Percentiles rank a stretch among this genome's conserved stretches.
Evolutionary conservation across 1,140 invertebrate species (phyloP).

Genomic region (Diachasmimorpha longicaudata): DNA sequence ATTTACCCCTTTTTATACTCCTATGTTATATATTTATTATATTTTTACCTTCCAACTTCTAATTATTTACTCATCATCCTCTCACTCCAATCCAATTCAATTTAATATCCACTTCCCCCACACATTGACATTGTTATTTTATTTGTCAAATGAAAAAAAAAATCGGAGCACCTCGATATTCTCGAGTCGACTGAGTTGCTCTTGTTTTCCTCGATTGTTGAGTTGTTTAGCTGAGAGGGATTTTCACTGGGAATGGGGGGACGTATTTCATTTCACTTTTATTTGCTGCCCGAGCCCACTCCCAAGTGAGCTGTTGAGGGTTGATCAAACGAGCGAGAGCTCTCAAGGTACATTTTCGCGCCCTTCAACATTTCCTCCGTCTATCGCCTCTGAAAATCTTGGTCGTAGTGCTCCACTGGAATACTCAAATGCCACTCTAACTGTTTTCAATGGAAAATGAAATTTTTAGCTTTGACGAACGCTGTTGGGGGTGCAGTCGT

Average conservation of each 20-base stretch:
- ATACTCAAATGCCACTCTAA: not conserved
- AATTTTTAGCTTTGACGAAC: not conserved
- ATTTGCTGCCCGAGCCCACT: not conserved
- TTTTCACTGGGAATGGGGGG: not conserved
- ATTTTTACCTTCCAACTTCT: too few relatives aligned
- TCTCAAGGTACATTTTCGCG: not conserved
- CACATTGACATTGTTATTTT: not conserved
- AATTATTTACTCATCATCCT: too few relatives aligned
- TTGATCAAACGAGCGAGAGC: not conserved
- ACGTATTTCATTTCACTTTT: slow-evolving; percentile 3
- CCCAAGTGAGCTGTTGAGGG: not conserved
- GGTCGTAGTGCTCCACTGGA: not conserved
- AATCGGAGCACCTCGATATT: too few relatives aligned
- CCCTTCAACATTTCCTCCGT: not conserved
- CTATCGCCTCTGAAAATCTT: not conserved
- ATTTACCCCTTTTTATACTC: too few relatives aligned
- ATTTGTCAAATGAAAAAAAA: not conserved
- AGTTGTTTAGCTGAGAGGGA: not conserved
- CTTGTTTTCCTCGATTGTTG: not conserved
- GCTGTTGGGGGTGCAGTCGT: not conserved
- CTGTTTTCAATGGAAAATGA: not conserved
- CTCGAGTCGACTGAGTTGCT: not conserved
- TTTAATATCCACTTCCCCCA: not conserved
- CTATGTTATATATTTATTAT: too few relatives aligned
- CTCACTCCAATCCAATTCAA: not conserved